phyloP scores from a whole-genome alignment of 2,113 vertebrate genomes.

The Hipposideros armiger region DNA sequence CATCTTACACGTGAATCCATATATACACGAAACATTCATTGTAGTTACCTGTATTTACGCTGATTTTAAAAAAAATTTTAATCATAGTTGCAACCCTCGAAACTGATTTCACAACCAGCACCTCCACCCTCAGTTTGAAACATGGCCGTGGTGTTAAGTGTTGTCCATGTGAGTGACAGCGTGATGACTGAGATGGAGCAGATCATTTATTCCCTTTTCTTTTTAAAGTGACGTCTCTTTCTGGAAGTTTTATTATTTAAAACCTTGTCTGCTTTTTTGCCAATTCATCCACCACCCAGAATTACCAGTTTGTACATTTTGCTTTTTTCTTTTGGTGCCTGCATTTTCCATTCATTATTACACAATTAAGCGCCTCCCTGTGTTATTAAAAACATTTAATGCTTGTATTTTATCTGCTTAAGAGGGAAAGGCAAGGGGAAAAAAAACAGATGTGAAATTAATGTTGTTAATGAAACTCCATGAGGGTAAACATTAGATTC shows the following conservation, averaged over 20 bases:
- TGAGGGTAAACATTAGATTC: neutral
- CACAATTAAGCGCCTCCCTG: neutral
- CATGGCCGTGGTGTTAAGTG: neutral
- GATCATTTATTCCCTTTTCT: neutral
- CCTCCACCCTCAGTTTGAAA: neutral
- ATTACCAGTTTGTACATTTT: neutral
- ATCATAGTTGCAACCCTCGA: neutral
- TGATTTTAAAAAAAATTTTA: neutral
- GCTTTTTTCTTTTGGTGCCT: neutral
- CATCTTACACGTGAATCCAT: neutral
- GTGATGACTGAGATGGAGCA: neutral
- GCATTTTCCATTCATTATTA: neutral
- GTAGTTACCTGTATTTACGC: neutral
- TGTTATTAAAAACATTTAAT: neutral
- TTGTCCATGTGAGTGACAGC: neutral
- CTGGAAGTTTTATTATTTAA: neutral
- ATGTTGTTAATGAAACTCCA: neutral
- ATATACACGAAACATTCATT: neutral
- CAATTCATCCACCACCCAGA: neutral
- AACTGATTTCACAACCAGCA: neutral
- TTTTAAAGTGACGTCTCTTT: neutral
- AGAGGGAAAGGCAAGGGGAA: neutral
- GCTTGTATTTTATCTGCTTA: conserved; percentile 25
- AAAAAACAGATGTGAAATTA: neutral
- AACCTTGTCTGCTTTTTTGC: conserved; percentile 33